Evolutionary conservation across 2,888 invertebrate genomes (phyloP).

Genomic region (Lasioglossum leucozonium): DNA sequence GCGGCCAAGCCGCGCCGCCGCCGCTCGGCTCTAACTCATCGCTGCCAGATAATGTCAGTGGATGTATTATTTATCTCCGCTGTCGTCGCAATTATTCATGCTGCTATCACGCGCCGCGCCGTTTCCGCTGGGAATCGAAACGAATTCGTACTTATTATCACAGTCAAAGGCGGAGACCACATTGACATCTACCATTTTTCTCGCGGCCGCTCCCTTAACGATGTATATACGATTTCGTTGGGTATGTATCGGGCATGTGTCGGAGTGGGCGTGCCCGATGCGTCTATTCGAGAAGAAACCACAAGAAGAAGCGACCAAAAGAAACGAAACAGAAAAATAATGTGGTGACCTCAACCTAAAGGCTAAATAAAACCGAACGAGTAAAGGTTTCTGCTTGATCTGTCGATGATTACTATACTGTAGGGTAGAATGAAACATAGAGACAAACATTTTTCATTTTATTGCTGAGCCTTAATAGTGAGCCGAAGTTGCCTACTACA

Average conservation of each 20-base stretch:
- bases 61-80: slow-evolving; percentile 81
- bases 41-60: slow-evolving; percentile 79
- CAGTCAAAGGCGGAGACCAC: slow-evolving; percentile 51
- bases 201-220: slow-evolving; percentile 53
- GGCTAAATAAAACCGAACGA: neutral
- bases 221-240: slow-evolving; percentile 36
- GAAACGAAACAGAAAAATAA: neutral
- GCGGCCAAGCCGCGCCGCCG: slow-evolving; percentile 44
- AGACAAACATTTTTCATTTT: no score
- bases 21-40: slow-evolving; percentile 78
- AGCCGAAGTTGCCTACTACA: no score
- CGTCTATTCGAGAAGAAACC: slow-evolving; percentile 34
- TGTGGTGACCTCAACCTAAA: neutral
- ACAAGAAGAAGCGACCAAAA: neutral
- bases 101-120: slow-evolving; percentile 75
- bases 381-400: neutral
- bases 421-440: no score
- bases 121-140: slow-evolving; percentile 80
- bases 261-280: slow-evolving; percentile 39
- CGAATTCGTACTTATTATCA: slow-evolving; percentile 77
- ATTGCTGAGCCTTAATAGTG: no score
- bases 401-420: neutral
- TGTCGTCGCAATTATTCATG: slow-evolving; percentile 82
- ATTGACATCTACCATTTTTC: slow-evolving; percentile 69
- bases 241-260: slow-evolving; percentile 3